Evolutionary conservation across 1,140 invertebrate genomes (phyloP), one percentile per base, ranked within the genome.

Genomic region (Heliconius melpomene): DNA sequence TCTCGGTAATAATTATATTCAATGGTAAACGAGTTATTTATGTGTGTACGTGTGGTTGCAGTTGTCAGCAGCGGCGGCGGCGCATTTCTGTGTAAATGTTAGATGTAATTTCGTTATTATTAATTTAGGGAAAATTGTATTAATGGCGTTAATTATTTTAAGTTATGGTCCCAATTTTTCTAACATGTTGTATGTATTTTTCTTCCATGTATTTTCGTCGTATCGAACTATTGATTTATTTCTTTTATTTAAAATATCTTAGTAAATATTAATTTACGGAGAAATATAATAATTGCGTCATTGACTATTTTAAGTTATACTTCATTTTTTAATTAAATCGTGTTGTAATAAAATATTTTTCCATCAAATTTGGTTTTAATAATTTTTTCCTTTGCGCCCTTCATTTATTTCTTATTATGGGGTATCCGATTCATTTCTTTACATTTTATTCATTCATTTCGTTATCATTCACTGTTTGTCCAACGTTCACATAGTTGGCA

Each of bases 321-420:
- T 82, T 73, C 36, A 46, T 73, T 81, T 84, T 84, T 81, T 82
- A 78, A 78, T 78, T 32, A 40, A 79, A 80, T 80, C 80, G 83
- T 84, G 83, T 84, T 82, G 78, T 84, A 84, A 84, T 82, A 82
- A 84, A 81, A 80, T 84, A 84, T 84, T 84, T 84, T 84, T 84
- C 73, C 70, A 84, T 75, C 75, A 84, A 79, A 57, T 71, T 50
- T 57, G 11, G 46, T 79, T 72, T 76, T 46, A 9, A 46, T 46
- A 11, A 46, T 46, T 32, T 32, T 32, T 32, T 32, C 32, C 5
- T 32, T 32, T 32, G 3, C 32, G 32, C 32, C 32, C 5, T 32
- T 32, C 5, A 32, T 32, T 32, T 32, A 32, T 32, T 38, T 38
- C 29, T 2, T 11, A 16, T 46, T 46, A 46, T 46, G 5, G 40